Base-by-base conservation (phyloP, 2,888 invertebrate genomes). In the Cryptocephalus moraei region DNA sequence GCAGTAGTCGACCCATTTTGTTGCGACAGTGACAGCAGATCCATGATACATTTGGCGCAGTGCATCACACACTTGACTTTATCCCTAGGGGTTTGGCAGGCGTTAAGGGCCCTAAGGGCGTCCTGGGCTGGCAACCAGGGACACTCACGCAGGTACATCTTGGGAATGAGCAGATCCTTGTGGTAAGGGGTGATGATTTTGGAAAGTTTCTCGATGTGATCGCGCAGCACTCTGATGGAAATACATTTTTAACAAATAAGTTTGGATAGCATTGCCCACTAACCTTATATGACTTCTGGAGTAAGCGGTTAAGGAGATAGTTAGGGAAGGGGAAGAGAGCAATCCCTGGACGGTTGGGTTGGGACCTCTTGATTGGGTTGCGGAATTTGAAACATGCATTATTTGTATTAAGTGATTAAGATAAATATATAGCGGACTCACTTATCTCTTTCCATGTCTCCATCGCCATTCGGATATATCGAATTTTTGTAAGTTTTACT, bases 91-190 rank as follows among this genome's bases (percentile, higher is more conserved):
- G 92, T 91, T 71, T 90, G 86, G 72, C 90, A 94, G 8, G 91
- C 92, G 54, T 91, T 85, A 66, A 95, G 85, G 56, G 90, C 85
- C 36, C 83, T 78, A 46, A 97, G 79, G 63, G 91, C 91, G 44
- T 86, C 81, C 73, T 96, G 95, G 39, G 95, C 95, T 62, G 92
- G 90, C 33, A 91, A 84, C 95, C 91, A 97, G 11, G 96, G 96
- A 63, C 91, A 92, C 64, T 96, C 96, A 64, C 87, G 85, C 64
- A 88, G 82, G 65, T 86, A 85, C 57, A 85, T 79, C 71, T 86
- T 86, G 33, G 87, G 87, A 59, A 93, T 89, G 63, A 83, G 75
- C 48, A 91, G 72, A 66, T 90, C 86, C 61, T 84, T 82, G 70
- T 92, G 90, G 49, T 81, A 78, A 4, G 90, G 90, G 12, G 84